phyloP scores from a whole-genome alignment of 2,888 invertebrate species.

The Pandemis cinnamomeana region DNA sequence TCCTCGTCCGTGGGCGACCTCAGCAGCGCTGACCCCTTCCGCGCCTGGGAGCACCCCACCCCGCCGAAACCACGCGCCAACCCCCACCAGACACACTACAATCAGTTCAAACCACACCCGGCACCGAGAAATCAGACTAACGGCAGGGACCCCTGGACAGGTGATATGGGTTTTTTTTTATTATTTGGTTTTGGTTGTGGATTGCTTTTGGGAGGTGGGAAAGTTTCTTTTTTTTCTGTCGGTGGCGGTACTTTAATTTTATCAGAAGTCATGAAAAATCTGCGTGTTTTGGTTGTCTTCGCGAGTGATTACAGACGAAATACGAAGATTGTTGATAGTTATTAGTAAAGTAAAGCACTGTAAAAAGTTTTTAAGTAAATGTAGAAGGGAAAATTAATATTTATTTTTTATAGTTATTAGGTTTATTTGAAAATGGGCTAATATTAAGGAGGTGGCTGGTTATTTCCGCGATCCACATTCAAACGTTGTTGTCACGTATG shows the following conservation, averaged over 20 bases:
- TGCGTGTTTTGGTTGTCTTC: not conserved
- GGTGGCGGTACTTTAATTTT: not conserved
- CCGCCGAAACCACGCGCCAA: conserved; percentile 45
- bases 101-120: conserved; percentile 67
- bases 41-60: conserved; percentile 72
- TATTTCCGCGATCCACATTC: conserved; percentile 60
- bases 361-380: not conserved
- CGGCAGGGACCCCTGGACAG: conserved; percentile 86
- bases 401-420: not conserved
- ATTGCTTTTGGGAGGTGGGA: conserved; percentile 51
- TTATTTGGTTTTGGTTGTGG: conserved; percentile 65
- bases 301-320: no score
- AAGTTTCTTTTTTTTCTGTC: not conserved
- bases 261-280: not conserved
- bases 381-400: not conserved
- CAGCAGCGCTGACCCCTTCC: conserved; percentile 66
- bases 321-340: not conserved
- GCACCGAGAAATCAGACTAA: conserved; percentile 74
- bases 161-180: conserved; percentile 80
- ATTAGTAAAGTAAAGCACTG: not conserved
- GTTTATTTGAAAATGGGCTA: not conserved
- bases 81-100: conserved; percentile 44
- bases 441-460: not conserved
- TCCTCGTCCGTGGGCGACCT: conserved; percentile 76
- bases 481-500: conserved; percentile 46